phyloP scores from a whole-genome alignment of 2,797 vertebrate species.

The Avahi laniger region DNA sequence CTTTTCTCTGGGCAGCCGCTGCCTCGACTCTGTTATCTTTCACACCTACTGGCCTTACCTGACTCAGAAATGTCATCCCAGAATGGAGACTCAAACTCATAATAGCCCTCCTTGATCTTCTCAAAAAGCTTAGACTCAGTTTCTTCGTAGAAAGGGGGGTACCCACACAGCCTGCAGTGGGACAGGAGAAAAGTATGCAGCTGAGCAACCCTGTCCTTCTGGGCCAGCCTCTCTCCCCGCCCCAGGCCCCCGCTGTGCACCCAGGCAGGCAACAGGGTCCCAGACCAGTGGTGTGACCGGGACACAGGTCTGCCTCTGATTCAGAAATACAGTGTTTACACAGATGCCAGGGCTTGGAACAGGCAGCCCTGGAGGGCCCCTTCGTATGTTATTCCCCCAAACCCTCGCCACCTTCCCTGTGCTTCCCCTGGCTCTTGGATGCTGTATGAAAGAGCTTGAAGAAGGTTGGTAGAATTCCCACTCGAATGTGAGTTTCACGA shows the following conservation, averaged over 20 bases:
- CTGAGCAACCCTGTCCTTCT: background rate
- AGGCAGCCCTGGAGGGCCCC: background rate
- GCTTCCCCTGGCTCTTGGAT: background rate
- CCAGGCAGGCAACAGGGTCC: background rate
- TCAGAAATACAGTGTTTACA: background rate
- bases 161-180: constrained; percentile 91
- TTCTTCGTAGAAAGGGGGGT: constrained; percentile 97
- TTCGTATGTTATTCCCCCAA: background rate
- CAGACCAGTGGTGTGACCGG: background rate
- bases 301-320: background rate
- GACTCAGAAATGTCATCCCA: constrained; percentile 97
- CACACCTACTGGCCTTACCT: constrained; percentile 83
- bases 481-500: background rate
- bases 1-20: background rate
- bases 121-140: constrained; percentile 93
- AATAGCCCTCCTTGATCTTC: constrained; percentile 95
- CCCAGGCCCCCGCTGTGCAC: background rate
- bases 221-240: background rate
- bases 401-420: background rate
- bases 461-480: background rate
- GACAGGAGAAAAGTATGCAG: background rate
- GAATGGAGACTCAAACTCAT: constrained; percentile 94
- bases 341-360: background rate
- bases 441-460: background rate
- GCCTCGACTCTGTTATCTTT: background rate